Evolutionary conservation across 1,140 invertebrate species (phyloP).

Genomic region (Drosophila orena): DNA sequence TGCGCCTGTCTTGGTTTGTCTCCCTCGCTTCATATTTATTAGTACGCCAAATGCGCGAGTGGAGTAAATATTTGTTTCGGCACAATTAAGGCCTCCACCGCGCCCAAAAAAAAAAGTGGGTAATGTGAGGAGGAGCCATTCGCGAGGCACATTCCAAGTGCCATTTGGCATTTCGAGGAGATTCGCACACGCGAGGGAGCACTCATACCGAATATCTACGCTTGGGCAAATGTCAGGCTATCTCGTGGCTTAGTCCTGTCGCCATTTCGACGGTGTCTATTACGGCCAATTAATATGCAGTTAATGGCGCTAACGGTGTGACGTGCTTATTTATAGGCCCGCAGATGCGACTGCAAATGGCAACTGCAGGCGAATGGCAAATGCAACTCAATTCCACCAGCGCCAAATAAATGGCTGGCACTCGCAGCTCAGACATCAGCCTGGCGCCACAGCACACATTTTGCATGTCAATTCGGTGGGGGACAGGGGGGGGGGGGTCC

Average conservation of each 20-base stretch:
- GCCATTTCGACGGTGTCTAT: slow-evolving; percentile 58
- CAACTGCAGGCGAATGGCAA: slow-evolving; percentile 29
- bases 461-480: slow-evolving; percentile 70
- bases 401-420: slow-evolving; percentile 64
- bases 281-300: slow-evolving; percentile 82
- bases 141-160: slow-evolving; percentile 11
- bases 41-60: slow-evolving; percentile 18
- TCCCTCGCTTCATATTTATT: slow-evolving; percentile 62
- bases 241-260: slow-evolving; percentile 19
- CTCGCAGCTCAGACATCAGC: slow-evolving; percentile 48
- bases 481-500: background rate
- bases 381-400: slow-evolving; percentile 63
- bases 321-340: slow-evolving; percentile 74
- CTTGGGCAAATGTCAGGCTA: slow-evolving; percentile 62
- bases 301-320: slow-evolving; percentile 79
- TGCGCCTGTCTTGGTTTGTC: slow-evolving; percentile 14
- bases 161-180: background rate
- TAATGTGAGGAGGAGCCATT: slow-evolving; percentile 4
- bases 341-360: slow-evolving; percentile 69
- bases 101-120: slow-evolving; percentile 1
- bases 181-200: slow-evolving; percentile 6
- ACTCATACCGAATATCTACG: slow-evolving; percentile 9
- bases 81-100: slow-evolving; percentile 10
- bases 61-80: slow-evolving; percentile 28
- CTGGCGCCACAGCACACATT: slow-evolving; percentile 55